phyloP scores from a whole-genome alignment of 2,797 vertebrate species.

The Hipposideros larvatus region DNA sequence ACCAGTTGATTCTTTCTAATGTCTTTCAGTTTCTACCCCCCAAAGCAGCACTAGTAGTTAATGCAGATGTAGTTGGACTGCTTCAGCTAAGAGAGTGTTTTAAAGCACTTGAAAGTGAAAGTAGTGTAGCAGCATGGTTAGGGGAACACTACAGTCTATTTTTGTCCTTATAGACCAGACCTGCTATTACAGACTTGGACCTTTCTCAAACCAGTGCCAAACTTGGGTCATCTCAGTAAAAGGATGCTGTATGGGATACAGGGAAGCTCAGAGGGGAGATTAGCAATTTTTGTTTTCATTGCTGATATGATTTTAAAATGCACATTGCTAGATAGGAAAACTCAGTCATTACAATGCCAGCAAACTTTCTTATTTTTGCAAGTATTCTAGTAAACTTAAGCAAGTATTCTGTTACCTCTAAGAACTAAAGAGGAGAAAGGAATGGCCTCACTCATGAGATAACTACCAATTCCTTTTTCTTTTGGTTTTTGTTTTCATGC shows the following conservation, averaged over 20 bases:
- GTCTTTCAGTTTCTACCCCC: neutral
- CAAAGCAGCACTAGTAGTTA: neutral
- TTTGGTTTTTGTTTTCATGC: neutral
- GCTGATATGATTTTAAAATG: neutral
- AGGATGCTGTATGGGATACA: fast-evolving
- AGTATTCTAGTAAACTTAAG: neutral
- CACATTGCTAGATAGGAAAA: neutral
- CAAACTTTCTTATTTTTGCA: neutral
- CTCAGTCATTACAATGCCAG: neutral
- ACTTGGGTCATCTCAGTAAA: neutral
- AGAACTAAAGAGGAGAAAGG: neutral
- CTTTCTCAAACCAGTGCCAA: neutral
- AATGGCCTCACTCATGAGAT: neutral
- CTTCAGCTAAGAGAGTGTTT: neutral
- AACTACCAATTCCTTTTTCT: neutral
- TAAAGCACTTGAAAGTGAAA: conserved; percentile 53
- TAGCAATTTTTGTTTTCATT: neutral
- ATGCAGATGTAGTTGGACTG: neutral
- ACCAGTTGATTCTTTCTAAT: no score
- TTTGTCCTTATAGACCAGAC: neutral
- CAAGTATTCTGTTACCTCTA: neutral
- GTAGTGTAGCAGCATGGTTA: neutral
- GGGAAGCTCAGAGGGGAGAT: neutral
- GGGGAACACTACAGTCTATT: neutral
- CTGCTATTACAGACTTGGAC: neutral